A percentile compares a stretch with the other conserved stretches of the same genome.
Evolutionary conservation across 1,140 invertebrate species (phyloP).

Genomic region (Trinorchestia longiramus): DNA sequence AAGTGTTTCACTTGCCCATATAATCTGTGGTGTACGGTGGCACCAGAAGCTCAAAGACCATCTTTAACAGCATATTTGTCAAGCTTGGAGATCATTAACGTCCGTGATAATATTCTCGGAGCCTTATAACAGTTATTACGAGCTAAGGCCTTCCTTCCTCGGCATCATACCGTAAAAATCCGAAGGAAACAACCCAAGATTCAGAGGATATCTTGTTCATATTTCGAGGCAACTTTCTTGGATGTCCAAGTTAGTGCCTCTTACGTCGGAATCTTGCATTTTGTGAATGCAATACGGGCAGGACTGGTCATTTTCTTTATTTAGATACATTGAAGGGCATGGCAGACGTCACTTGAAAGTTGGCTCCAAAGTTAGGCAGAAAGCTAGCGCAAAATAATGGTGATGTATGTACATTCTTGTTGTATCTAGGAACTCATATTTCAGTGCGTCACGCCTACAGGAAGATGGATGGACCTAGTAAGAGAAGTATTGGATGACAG

Average conservation of each 20-base stretch:
- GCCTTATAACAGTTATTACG: background rate
- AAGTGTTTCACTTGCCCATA: background rate
- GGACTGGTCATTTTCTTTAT: background rate
- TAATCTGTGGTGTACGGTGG: conserved; percentile 6
- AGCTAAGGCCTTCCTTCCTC: background rate
- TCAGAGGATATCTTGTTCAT: background rate
- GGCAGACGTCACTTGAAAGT: background rate
- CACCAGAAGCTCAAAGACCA: background rate
- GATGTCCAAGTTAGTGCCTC: background rate
- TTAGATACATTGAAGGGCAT: background rate
- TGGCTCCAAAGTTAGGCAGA: background rate
- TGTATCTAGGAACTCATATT: background rate
- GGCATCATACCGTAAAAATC: background rate
- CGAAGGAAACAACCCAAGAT: background rate
- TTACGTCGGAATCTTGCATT: background rate
- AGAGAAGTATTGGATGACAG: too few species aligned
- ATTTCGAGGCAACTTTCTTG: background rate
- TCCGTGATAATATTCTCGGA: background rate
- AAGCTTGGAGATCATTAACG: background rate
- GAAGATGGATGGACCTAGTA: too few species aligned
- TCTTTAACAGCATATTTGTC: background rate
- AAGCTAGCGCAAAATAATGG: background rate
- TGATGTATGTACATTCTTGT: background rate
- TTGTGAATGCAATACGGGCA: background rate
- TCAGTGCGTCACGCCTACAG: background rate